These are phyloP conservation scores for Halictus quadricinctus DNA, from an alignment of 2,888 invertebrate species.

Conservation along the genomic window DNA sequence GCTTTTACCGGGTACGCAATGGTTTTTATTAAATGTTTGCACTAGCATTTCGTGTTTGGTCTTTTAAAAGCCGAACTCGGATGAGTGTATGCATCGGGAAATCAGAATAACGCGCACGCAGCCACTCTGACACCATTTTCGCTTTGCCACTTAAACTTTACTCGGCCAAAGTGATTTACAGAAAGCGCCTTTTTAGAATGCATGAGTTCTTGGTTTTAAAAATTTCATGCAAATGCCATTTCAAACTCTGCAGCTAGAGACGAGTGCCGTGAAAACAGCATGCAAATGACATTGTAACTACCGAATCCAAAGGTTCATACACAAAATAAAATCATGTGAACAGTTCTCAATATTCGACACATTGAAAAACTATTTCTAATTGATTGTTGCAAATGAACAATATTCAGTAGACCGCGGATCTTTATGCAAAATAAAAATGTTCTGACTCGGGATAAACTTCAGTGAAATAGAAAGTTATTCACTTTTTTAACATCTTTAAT, in stretches of 20 bases:
- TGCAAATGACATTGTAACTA: background rate
- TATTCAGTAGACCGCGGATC: too few relatives aligned
- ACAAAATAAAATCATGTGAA: background rate
- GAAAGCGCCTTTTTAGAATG: constrained; percentile 10
- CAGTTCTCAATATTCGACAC: background rate
- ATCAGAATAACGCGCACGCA: background rate
- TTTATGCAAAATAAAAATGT: too few relatives aligned
- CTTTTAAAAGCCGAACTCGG: background rate
- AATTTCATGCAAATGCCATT: background rate
- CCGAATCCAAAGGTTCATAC: background rate
- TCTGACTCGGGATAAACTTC: too few relatives aligned
- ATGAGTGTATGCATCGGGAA: background rate
- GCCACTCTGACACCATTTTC: background rate
- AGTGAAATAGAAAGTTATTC: too few relatives aligned
- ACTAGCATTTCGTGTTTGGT: background rate
- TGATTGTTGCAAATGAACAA: background rate
- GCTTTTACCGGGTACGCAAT: background rate
- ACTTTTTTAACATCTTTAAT: too few relatives aligned
- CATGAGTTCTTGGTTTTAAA: background rate
- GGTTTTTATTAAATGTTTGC: background rate
- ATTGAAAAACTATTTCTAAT: background rate
- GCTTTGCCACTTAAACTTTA: background rate
- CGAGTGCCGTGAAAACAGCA: background rate
- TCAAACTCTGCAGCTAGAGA: background rate
- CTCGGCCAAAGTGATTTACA: constrained; percentile 1